These are phyloP conservation scores for Apeltes quadracus DNA, from an alignment of 2,113 vertebrate species.

Conservation along the genomic window DNA sequence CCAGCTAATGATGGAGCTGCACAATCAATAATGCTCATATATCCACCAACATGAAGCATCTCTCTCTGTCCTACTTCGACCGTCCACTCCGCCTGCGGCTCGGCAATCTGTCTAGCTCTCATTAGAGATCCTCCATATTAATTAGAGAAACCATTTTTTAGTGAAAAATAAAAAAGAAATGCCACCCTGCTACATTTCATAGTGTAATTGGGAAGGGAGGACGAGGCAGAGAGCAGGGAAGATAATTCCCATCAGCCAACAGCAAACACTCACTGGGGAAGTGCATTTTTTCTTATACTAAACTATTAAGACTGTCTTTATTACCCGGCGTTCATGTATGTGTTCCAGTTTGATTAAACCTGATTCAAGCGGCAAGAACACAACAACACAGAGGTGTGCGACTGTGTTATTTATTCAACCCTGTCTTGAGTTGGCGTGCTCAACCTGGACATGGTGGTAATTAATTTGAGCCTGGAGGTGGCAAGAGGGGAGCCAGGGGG, in stretches of 20 bases:
- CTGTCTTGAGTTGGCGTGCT: conserved; percentile 39
- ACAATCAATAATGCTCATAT: conserved; percentile 54
- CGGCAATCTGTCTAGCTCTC: conserved; percentile 49
- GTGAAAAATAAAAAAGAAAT: conserved; percentile 12
- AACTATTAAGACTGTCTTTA: conserved; percentile 38
- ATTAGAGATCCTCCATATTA: conserved; percentile 40
- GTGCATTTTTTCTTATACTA: no score
- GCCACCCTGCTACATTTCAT: neutral
- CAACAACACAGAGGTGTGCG: conserved; percentile 57
- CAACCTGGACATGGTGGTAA: conserved; percentile 62
- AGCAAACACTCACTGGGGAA: conserved; percentile 46
- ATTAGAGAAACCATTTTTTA: conserved; percentile 28
- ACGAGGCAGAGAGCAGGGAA: neutral
- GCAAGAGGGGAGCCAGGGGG: conserved; percentile 44
- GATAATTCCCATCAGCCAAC: conserved; percentile 38
- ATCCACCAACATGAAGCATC: neutral
- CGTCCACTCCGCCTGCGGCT: conserved; percentile 47
- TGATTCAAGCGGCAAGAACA: conserved; percentile 51
- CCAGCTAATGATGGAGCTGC: conserved; percentile 56
- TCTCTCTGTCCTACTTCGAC: conserved; percentile 50
- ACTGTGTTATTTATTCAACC: conserved; percentile 46
- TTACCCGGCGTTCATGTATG: conserved; percentile 39
- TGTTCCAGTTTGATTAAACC: conserved; percentile 59
- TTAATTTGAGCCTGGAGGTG: conserved; percentile 69
- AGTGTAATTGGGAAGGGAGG: neutral